phyloP scores from a whole-genome alignment of 1,140 invertebrate species.

The Acromyrmex echinatior region DNA sequence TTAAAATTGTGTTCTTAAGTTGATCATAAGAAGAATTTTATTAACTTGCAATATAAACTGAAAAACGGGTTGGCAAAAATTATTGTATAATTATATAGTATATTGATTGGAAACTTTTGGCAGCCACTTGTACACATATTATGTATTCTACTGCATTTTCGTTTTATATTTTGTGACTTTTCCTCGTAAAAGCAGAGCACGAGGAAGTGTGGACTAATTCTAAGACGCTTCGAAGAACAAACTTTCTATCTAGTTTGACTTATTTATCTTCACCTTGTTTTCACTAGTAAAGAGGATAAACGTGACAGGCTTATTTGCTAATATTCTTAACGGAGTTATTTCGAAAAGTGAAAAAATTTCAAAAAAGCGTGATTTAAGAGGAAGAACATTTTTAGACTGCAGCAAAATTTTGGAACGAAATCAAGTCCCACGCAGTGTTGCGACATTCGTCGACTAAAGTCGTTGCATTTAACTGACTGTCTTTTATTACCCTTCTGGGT shows the following conservation, averaged over 20 bases:
- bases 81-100: too few relatives aligned
- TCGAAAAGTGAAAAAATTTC: neutral
- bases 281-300: conserved; percentile 24
- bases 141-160: neutral
- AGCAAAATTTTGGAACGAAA: neutral
- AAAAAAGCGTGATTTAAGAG: neutral
- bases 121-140: too few relatives aligned
- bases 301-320: conserved; percentile 5
- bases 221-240: conserved; percentile 28
- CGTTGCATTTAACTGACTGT: neutral
- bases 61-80: too few relatives aligned
- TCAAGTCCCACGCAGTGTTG: neutral
- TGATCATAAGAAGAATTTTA: too few relatives aligned
- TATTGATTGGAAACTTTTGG: too few relatives aligned
- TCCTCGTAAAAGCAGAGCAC: conserved; percentile 14
- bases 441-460: neutral
- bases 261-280: conserved; percentile 48
- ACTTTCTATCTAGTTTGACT: conserved; percentile 34
- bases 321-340: neutral
- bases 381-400: neutral
- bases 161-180: neutral
- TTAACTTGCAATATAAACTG: too few relatives aligned
- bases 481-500: neutral
- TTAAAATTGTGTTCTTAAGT: too few relatives aligned
- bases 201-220: conserved; percentile 19